phyloP scores from a whole-genome alignment of 2,888 invertebrate species.

The Agriopis leucophaearia region DNA sequence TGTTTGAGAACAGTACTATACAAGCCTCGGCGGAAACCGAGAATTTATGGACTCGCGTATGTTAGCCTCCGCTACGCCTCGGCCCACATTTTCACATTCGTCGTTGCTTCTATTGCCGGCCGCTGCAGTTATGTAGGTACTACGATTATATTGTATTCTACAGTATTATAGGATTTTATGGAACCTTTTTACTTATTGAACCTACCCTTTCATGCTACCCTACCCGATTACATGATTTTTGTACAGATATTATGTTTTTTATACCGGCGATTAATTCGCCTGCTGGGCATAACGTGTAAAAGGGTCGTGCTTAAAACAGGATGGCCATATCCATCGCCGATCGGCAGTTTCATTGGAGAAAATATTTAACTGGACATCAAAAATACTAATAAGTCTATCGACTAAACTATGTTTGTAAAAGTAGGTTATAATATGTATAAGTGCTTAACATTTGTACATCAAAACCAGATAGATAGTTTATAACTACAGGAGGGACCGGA shows the following conservation, averaged over 20 bases:
- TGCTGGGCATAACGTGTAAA: conserved; percentile 21
- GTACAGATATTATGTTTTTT: conserved; percentile 20
- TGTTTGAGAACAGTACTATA: no score
- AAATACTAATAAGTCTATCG: background rate
- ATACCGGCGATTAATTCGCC: conserved; percentile 17
- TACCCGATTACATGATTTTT: conserved; percentile 20
- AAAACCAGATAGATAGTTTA: no score
- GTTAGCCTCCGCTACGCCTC: no score
- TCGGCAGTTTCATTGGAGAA: conserved; percentile 23
- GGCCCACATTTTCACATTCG: no score
- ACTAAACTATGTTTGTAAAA: no score
- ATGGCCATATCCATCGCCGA: conserved; percentile 18
- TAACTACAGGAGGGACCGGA: no score
- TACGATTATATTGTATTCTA: background rate
- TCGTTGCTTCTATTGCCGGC: no score
- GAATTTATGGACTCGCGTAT: no score
- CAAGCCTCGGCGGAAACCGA: no score
- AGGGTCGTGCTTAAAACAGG: conserved; percentile 22
- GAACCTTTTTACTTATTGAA: background rate
- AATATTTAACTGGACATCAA: background rate
- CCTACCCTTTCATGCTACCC: conserved; percentile 3
- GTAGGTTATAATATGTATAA: no score
- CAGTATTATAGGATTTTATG: background rate
- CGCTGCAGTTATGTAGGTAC: no score
- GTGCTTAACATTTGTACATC: no score